phyloP scores from a whole-genome alignment of 2,797 vertebrate species.

The Nyctibius grandis region DNA sequence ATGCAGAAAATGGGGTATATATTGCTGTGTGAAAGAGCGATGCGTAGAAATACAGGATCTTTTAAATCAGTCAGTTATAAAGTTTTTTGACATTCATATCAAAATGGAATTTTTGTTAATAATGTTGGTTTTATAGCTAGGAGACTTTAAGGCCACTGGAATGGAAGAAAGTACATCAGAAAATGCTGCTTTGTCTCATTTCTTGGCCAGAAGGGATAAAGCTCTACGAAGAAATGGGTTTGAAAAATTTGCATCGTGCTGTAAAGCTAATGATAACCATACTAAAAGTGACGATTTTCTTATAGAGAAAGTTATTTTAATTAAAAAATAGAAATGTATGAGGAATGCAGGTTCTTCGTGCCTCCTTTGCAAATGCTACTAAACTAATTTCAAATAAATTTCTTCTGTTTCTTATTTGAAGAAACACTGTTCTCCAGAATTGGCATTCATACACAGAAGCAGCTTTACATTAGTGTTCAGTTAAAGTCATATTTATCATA shows the following conservation, averaged over 20 bases:
- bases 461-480: constrained; percentile 34
- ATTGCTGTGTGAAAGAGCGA: background rate
- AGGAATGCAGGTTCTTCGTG: background rate
- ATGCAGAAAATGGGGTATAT: background rate
- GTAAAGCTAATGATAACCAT: background rate
- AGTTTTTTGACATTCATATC: background rate
- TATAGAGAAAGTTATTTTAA: background rate
- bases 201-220: background rate
- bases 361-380: constrained; percentile 16
- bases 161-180: background rate
- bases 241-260: background rate
- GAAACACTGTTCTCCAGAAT: constrained; percentile 7
- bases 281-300: background rate
- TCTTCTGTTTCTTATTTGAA: too few relatives aligned
- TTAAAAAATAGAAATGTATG: background rate
- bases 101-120: background rate
- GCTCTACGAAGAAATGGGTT: background rate
- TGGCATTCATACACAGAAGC: constrained; percentile 14
- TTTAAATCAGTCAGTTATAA: background rate
- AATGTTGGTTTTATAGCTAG: background rate
- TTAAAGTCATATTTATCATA: constrained; percentile 35
- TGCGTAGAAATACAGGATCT: background rate
- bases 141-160: background rate
- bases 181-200: background rate
- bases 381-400: constrained; percentile 3